phyloP scores from a whole-genome alignment of 2,113 vertebrate genomes.

The Labeo catla region DNA sequence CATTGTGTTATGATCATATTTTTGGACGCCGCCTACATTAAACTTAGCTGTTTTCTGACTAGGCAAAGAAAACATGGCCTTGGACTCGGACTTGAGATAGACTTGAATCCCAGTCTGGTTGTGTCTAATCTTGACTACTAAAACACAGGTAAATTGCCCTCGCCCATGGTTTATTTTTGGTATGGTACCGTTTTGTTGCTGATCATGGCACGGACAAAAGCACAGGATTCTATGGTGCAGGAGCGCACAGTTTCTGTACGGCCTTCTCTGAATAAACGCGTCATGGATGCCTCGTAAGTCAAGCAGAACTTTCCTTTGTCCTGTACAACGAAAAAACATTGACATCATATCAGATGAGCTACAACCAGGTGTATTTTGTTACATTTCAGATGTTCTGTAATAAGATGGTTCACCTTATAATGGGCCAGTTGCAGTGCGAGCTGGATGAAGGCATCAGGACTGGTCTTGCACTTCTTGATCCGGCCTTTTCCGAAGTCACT shows the following conservation, averaged over 20 bases:
- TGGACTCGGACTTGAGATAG: too few relatives aligned
- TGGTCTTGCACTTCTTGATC: conserved; percentile 92
- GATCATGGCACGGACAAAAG: conserved; percentile 86
- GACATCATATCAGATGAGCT: neutral
- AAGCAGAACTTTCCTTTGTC: conserved; percentile 95
- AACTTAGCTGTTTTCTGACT: too few relatives aligned
- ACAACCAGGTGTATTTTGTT: neutral
- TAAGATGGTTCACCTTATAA: conserved; percentile 78
- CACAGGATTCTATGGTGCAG: conserved; percentile 84
- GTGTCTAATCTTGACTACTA: neutral
- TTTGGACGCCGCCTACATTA: too few relatives aligned
- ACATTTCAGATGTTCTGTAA: neutral
- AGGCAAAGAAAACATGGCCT: too few relatives aligned
- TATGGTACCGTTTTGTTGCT: conserved; percentile 81
- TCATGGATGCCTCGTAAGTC: conserved; percentile 98
- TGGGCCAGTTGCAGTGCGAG: conserved; percentile 94
- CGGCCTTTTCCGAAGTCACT: conserved; percentile 87
- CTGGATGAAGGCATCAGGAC: conserved; percentile 94
- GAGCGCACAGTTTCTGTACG: conserved; percentile 96
- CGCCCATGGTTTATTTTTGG: neutral
- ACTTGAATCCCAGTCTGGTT: too few relatives aligned
- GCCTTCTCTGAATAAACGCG: conserved; percentile 93
- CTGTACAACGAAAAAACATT: conserved; percentile 66
- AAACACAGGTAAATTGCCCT: neutral
- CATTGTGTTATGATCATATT: too few relatives aligned